Percentiles rank a stretch among this genome's conserved stretches.
Conservation (phyloP, 2,113 vertebrate species). For the Megaptera novaeangliae region DNA sequence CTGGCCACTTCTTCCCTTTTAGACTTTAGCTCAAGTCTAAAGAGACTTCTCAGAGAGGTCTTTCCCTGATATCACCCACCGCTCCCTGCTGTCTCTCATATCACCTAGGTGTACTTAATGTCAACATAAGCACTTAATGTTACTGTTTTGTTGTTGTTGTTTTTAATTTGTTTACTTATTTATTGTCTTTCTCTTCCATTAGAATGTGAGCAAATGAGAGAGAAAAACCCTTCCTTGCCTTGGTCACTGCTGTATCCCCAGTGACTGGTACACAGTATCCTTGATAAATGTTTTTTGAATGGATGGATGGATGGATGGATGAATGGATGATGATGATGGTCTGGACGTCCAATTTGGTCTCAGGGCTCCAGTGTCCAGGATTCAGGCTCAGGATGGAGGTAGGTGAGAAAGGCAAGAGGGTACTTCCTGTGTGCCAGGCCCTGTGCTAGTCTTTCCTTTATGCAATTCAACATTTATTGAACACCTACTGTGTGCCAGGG, state of each 20-base stretch:
- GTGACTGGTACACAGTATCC: too few species aligned
- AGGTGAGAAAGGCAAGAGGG: not conserved
- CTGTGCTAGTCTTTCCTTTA: not conserved
- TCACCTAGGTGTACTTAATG: not conserved
- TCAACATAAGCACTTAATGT: not conserved
- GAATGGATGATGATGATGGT: not conserved
- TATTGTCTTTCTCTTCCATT: not conserved
- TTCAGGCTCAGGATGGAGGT: not conserved
- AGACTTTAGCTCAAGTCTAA: not conserved
- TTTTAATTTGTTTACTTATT: not conserved
- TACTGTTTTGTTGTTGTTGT: not conserved
- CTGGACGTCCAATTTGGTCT: not conserved
- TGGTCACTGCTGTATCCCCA: not conserved
- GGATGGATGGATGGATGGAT: not conserved
- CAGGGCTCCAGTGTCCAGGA: not conserved
- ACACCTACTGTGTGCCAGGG: not conserved
- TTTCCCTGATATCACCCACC: not conserved
- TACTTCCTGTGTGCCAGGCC: not conserved
- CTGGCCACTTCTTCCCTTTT: not conserved
- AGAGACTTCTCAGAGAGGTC: not conserved
- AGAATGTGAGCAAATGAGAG: not conserved
- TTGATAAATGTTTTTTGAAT: not conserved
- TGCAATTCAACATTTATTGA: not conserved
- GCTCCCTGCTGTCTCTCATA: not conserved
- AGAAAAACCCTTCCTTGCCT: not conserved